These are phyloP conservation scores for Conopomorpha cramerella DNA, from an alignment of 1,140 invertebrate genomes.

Conservation along the genomic window DNA sequence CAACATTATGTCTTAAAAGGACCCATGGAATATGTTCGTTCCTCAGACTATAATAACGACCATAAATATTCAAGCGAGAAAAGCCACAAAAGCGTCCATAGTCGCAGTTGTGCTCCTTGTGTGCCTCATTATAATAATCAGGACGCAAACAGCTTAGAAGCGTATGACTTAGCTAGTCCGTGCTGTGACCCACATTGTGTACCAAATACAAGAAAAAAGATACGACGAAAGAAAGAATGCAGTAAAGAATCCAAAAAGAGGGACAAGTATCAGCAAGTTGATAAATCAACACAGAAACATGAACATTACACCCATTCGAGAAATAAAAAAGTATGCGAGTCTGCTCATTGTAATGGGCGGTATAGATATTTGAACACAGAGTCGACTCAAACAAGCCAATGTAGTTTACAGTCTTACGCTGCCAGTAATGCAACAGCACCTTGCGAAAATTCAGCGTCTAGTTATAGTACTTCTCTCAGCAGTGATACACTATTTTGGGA, in stretches of 20 bases:
- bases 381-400: constrained; percentile 71
- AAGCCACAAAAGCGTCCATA: constrained; percentile 46
- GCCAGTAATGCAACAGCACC: constrained; percentile 66
- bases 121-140: constrained; percentile 65
- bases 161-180: constrained; percentile 80
- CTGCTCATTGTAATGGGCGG: constrained; percentile 34
- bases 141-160: constrained; percentile 77
- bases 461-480: constrained; percentile 81
- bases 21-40: constrained; percentile 53
- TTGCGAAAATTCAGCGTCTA: constrained; percentile 71
- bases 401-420: constrained; percentile 79
- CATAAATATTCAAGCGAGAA: constrained; percentile 29
- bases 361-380: constrained; percentile 61
- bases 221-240: constrained; percentile 66
- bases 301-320: constrained; percentile 34
- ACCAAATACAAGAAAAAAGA: constrained; percentile 69
- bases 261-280: constrained; percentile 49
- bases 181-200: constrained; percentile 85
- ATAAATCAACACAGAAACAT: constrained; percentile 45
- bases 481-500: constrained; percentile 86
- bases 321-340: constrained; percentile 38
- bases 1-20: constrained; percentile 69
- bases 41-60: constrained; percentile 12
- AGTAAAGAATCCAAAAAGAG: constrained; percentile 64
- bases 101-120: constrained; percentile 76